These are phyloP conservation scores for Machaerirhynchus nigripectus DNA, from an alignment of 2,113 vertebrate genomes.

Conservation along the genomic window DNA sequence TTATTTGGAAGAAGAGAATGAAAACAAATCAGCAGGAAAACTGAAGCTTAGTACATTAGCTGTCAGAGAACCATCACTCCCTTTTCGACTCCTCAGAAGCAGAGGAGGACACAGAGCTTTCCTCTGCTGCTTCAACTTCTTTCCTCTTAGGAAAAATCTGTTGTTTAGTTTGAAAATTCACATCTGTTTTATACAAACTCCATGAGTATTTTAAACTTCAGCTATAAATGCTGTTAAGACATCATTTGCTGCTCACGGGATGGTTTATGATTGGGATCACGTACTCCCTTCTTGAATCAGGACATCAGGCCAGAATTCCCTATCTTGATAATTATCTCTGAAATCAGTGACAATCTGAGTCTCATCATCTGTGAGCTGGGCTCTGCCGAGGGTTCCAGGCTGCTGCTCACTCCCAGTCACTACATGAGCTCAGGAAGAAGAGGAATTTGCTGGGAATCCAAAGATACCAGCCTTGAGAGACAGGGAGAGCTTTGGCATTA, in stretches of 20 bases:
- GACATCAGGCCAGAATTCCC: slow-evolving; percentile 29
- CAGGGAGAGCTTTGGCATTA: neutral
- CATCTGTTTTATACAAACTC: slow-evolving; percentile 53
- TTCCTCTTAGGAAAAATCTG: neutral
- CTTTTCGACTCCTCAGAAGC: neutral
- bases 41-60: neutral
- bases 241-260: neutral
- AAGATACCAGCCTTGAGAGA: neutral
- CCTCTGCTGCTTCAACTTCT: neutral
- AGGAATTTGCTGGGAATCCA: neutral
- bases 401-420: neutral
- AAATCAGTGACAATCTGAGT: neutral
- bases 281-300: neutral
- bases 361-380: neutral
- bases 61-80: neutral
- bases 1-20: neutral
- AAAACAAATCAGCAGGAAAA: neutral
- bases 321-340: neutral
- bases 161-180: slow-evolving; percentile 50
- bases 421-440: neutral
- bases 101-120: neutral
- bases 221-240: slow-evolving; percentile 6
- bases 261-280: slow-evolving; percentile 52
- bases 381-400: neutral
- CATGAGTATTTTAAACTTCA: slow-evolving; percentile 16